phyloP scores from a whole-genome alignment of 2,797 vertebrate genomes.

The Sebastes diploproa region DNA sequence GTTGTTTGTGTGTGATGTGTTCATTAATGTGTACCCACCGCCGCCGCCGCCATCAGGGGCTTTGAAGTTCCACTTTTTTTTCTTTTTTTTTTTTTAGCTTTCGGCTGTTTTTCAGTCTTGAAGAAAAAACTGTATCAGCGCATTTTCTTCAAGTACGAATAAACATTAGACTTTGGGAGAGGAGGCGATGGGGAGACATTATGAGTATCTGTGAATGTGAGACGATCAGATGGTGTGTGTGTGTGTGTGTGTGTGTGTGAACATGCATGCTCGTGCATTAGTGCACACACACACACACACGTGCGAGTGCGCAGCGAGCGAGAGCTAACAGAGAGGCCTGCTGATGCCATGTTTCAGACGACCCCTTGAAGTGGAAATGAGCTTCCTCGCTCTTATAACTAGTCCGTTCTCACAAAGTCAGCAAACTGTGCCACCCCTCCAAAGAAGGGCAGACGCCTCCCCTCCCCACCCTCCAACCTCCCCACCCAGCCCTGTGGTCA shows the following conservation, averaged over 20 bases:
- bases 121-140: conserved; percentile 74
- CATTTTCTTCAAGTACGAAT: conserved; percentile 71
- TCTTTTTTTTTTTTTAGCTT: conserved; percentile 46
- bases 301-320: conserved; percentile 7
- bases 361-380: conserved; percentile 85
- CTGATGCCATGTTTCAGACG: conserved; percentile 83
- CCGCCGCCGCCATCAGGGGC: conserved; percentile 46
- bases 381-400: conserved; percentile 73
- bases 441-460: conserved; percentile 41
- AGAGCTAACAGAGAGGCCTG: conserved; percentile 71
- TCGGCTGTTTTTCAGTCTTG: conserved; percentile 73
- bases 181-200: conserved; percentile 52
- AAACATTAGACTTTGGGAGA: conserved; percentile 70
- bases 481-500: conserved; percentile 66
- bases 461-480: conserved; percentile 9
- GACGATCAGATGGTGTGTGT: conserved; percentile 34
- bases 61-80: conserved; percentile 62
- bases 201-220: conserved; percentile 45
- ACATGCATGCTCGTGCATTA: not conserved
- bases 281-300: not conserved
- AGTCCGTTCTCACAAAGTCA: conserved; percentile 80
- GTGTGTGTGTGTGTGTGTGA: not conserved
- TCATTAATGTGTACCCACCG: conserved; percentile 66
- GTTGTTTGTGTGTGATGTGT: conserved; percentile 46
- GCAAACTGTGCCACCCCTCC: conserved; percentile 68